These are phyloP conservation scores for Adrianichthys oophorus DNA, from an alignment of 2,797 vertebrate genomes.

Conservation along the genomic window DNA sequence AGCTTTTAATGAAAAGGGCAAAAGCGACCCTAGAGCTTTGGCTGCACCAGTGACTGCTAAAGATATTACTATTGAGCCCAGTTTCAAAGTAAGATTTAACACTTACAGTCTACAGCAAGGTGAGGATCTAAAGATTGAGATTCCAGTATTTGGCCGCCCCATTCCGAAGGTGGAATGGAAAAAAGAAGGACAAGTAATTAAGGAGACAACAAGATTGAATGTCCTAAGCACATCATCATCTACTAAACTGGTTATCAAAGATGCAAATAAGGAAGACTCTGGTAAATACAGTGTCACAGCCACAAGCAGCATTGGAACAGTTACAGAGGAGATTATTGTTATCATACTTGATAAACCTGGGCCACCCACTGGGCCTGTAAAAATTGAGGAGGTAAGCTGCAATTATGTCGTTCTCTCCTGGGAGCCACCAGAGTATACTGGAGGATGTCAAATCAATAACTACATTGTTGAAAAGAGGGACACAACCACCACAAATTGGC, in stretches of 20 bases:
- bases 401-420: slow-evolving; percentile 89
- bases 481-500: slow-evolving; percentile 93
- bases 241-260: slow-evolving; percentile 89
- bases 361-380: slow-evolving; percentile 91
- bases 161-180: slow-evolving; percentile 89
- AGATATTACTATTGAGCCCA: slow-evolving; percentile 89
- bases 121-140: slow-evolving; percentile 95
- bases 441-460: slow-evolving; percentile 97
- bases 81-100: slow-evolving; percentile 86
- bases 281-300: slow-evolving; percentile 93
- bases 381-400: slow-evolving; percentile 93
- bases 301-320: slow-evolving; percentile 84
- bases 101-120: slow-evolving; percentile 91
- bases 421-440: slow-evolving; percentile 93
- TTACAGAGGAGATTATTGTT: slow-evolving; percentile 86
- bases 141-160: slow-evolving; percentile 90
- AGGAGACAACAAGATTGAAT: slow-evolving; percentile 95
- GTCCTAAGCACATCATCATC: slow-evolving; percentile 84
- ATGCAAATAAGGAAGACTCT: slow-evolving; percentile 91
- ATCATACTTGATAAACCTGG: slow-evolving; percentile 96
- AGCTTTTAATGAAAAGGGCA: slow-evolving; percentile 97
- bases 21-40: slow-evolving; percentile 90
- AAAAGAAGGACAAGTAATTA: slow-evolving; percentile 90
- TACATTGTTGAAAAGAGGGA: slow-evolving; percentile 98
- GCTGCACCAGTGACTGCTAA: slow-evolving; percentile 91